Evolutionary conservation across 2,888 invertebrate genomes (phyloP), one percentile per base, ranked within the genome.

Genomic region (Helicoverpa assulta): DNA sequence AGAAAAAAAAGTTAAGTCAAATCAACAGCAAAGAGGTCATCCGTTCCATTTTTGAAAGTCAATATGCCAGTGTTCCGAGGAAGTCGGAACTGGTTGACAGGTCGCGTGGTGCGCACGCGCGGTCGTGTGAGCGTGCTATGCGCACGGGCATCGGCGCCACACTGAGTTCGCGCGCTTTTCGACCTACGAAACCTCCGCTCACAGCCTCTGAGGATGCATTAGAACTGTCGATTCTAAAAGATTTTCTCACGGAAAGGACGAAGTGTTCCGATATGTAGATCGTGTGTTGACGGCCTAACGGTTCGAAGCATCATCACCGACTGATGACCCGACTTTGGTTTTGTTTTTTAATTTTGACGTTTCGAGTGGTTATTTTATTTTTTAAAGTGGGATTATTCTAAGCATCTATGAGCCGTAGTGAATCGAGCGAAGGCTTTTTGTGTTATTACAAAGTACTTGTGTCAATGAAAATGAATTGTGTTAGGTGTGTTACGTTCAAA

Each of bases 161-260:
- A 95, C 95, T 95, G 95, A 92, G 92, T 95, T 95, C 94, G 94
- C 95, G 95, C 95, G 95, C 95, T 95, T 95, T 95, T 94, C 92
- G 88, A 91, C 91, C 92, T 90, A 90, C 87, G 88, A 92, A 93
- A 92, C 94, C 94, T 93, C 91, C 92, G 88, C 89, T 89, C 89
- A 79, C 92, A 92, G 92, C 93, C 93, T 93, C 91, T 89, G 65
- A 83, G 88, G 86, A 89, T 89, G 89, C 90, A 89, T 92, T 91
- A 91, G 89, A 91, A 88, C 88, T 88, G 89, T 89, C 90, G 89
- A 86, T 89, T 88, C 86, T 85, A 89, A 88, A 86, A 90, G 86
- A 91, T 92, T 91, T 94, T 94, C 94, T 93, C 94, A 94, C 93
- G 93, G 91, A 91, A 93, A 93, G 91, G 92, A 91, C 86, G 12